Conservation (phyloP, 2,113 vertebrate species). For the Hyaena hyaena region DNA sequence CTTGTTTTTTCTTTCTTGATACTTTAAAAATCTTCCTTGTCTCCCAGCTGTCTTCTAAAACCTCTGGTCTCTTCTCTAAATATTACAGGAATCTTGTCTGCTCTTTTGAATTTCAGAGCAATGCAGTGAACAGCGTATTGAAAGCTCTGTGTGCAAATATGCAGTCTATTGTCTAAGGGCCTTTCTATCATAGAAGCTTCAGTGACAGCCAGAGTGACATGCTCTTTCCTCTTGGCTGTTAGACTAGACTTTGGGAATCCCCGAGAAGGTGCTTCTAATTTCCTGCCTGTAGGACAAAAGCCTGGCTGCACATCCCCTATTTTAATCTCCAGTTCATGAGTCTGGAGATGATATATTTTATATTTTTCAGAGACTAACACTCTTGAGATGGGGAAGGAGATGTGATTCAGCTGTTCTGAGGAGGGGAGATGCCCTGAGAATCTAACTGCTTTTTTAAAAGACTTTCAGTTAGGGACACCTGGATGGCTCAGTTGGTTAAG, state of each 20-base stretch:
- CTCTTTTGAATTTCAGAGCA: slow-evolving; percentile 7
- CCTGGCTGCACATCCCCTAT: not conserved
- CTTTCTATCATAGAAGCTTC: not conserved
- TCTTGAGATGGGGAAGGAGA: not conserved
- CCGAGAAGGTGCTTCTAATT: not conserved
- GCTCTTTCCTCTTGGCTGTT: not conserved
- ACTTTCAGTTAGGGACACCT: not conserved
- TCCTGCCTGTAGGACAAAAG: not conserved
- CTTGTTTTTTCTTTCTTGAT: not conserved
- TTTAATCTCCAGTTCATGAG: not conserved
- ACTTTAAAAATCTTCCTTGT: not conserved
- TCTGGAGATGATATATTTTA: not conserved
- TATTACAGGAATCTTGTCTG: not conserved
- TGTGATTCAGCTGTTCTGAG: not conserved
- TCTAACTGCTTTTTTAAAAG: not conserved
- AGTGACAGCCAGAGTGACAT: not conserved
- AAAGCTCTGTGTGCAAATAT: not conserved
- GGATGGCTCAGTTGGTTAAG: too few relatives aligned
- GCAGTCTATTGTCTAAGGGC: not conserved
- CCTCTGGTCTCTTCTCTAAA: not conserved
- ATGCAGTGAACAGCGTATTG: not conserved
- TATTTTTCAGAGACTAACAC: slow-evolving; percentile 19
- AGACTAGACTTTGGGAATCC: not conserved
- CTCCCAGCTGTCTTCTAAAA: not conserved
- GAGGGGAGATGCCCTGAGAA: not conserved